Evolutionary conservation across 1,140 invertebrate genomes (phyloP).

Genomic region (Stenopsyche tienmushanensis): DNA sequence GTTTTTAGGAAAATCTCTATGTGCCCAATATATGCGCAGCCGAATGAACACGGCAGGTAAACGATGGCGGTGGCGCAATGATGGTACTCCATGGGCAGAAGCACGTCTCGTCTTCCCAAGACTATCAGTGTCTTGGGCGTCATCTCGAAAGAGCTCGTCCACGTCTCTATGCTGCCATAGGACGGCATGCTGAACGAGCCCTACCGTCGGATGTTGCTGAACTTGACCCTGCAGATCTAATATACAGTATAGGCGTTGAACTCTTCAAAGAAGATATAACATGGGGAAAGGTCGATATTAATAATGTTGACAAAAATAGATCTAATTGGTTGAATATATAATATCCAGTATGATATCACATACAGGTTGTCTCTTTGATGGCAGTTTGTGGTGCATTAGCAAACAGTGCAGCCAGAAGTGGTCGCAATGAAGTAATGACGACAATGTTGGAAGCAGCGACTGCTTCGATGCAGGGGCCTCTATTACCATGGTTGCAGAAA

Average conservation of each 20-base stretch:
- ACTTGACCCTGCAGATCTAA: conserved; percentile 50
- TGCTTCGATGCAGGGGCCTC: conserved; percentile 50
- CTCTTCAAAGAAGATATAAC: conserved; percentile 55
- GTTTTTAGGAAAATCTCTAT: conserved; percentile 34
- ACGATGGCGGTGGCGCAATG: conserved; percentile 4
- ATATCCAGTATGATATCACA: conserved; percentile 8
- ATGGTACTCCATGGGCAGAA: conserved; percentile 49
- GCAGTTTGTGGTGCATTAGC: conserved; percentile 53
- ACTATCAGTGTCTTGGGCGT: conserved; percentile 32
- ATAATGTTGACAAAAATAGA: no score
- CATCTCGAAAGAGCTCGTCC: conserved; percentile 50
- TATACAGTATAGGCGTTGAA: conserved; percentile 50
- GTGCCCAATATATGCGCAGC: conserved; percentile 38
- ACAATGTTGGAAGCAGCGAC: conserved; percentile 52
- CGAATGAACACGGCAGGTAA: conserved; percentile 19
- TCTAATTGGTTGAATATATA: no score
- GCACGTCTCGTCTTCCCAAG: conserved; percentile 37
- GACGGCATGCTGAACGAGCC: conserved; percentile 49
- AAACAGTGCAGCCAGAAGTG: conserved; percentile 49
- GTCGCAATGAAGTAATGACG: conserved; percentile 42
- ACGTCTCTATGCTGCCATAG: conserved; percentile 51
- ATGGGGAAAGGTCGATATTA: conserved; percentile 51
- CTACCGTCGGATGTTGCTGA: conserved; percentile 49
- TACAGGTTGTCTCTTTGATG: conserved; percentile 54
- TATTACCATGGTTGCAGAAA: conserved; percentile 52